Percentiles rank a stretch among this genome's conserved stretches.
These are phyloP conservation scores for Apolygus lucorum DNA, from an alignment of 1,140 invertebrate species.

Conservation along the genomic window DNA sequence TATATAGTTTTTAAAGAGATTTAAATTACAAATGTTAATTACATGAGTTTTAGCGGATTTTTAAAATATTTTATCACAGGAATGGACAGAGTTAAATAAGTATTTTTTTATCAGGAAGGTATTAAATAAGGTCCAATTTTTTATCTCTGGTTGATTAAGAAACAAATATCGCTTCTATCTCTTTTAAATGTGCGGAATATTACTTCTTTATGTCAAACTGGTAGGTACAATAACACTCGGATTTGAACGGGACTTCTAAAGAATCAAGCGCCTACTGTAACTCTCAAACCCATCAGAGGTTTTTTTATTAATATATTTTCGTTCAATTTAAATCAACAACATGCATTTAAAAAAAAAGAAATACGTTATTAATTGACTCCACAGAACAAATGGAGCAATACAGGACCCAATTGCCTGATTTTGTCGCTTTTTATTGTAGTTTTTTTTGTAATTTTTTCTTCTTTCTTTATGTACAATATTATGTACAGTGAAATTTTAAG, in stretches of 20 bases:
- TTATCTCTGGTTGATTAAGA: neutral
- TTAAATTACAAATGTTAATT: conserved; percentile 17
- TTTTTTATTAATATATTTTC: no score
- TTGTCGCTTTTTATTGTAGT: neutral
- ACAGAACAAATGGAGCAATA: neutral
- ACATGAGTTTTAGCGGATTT: conserved; percentile 17
- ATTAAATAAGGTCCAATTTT: neutral
- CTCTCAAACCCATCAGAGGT: conserved; percentile 20
- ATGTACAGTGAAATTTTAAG: neutral
- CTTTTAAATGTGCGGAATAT: no score
- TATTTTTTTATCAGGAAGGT: conserved; percentile 19
- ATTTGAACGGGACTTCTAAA: neutral
- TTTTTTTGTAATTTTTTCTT: neutral
- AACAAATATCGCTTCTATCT: neutral
- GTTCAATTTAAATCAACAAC: no score
- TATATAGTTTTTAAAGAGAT: neutral
- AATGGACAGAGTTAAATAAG: conserved; percentile 22
- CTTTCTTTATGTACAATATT: neutral
- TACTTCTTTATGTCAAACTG: no score
- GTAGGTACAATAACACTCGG: no score
- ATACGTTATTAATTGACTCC: neutral
- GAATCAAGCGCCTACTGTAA: conserved; percentile 9
- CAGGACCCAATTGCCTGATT: neutral
- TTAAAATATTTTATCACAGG: conserved; percentile 21
- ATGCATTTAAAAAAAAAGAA: neutral